phyloP scores from a whole-genome alignment of 1,140 invertebrate species.

The Macrobrachium nipponense region DNA sequence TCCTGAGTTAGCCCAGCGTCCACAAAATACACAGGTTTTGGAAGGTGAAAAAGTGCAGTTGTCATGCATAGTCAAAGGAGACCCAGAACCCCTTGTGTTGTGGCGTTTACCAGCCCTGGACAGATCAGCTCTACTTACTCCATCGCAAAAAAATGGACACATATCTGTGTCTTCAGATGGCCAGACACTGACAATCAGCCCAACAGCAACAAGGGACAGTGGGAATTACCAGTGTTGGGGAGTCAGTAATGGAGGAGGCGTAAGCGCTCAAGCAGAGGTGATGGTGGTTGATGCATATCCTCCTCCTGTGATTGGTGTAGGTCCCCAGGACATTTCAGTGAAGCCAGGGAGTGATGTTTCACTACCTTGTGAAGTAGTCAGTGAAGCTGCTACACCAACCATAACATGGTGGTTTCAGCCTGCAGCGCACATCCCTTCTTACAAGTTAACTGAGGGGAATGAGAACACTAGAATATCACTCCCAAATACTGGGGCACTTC shows the following conservation, averaged over 20 bases:
- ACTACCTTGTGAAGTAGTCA: slow-evolving; percentile 60
- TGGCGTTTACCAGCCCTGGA: slow-evolving; percentile 57
- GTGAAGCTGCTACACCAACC: slow-evolving; percentile 45
- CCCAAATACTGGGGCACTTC: slow-evolving; percentile 50
- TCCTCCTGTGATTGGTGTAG: slow-evolving; percentile 58
- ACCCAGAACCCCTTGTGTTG: slow-evolving; percentile 55
- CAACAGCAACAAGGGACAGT: slow-evolving; percentile 37
- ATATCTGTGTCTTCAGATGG: slow-evolving; percentile 44
- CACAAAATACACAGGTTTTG: slow-evolving; percentile 35
- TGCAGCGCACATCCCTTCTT: slow-evolving; percentile 50
- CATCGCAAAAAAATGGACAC: slow-evolving; percentile 50
- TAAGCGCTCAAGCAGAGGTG: slow-evolving; percentile 49
- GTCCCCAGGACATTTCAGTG: slow-evolving; percentile 50
- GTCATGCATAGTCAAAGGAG: slow-evolving; percentile 53
- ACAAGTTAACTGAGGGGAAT: slow-evolving; percentile 21
- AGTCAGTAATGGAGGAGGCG: slow-evolving; percentile 58
- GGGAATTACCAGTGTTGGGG: slow-evolving; percentile 69
- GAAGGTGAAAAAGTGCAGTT: slow-evolving; percentile 26
- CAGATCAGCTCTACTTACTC: slow-evolving; percentile 47
- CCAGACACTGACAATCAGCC: slow-evolving; percentile 26
- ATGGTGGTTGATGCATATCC: slow-evolving; percentile 55
- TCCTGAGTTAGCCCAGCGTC: slow-evolving; percentile 51
- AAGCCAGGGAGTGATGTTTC: slow-evolving; percentile 32
- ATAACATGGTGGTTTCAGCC: slow-evolving; percentile 59
- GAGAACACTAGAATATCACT: slow-evolving; percentile 29